These are phyloP conservation scores for Leptodirus hochenwartii DNA, from an alignment of 2,888 invertebrate genomes.

Conservation along the genomic window DNA sequence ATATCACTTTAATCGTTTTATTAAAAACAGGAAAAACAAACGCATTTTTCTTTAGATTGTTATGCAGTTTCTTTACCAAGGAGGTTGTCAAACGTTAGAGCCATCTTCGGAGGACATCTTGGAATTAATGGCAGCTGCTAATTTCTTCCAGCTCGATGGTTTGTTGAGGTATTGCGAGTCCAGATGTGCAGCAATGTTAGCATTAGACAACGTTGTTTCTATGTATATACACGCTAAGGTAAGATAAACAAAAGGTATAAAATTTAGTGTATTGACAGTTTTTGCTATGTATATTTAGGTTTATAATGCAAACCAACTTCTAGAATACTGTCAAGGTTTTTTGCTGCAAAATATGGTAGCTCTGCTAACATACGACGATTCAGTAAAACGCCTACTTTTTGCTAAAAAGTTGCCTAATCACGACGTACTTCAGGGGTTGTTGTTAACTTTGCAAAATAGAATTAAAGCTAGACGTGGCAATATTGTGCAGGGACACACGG, in stretches of 20 bases:
- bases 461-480: constrained; percentile 52
- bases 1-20: background rate
- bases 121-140: constrained; percentile 79
- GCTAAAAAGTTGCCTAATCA: constrained; percentile 81
- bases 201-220: constrained; percentile 75
- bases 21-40: too few relatives aligned
- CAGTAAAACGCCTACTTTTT: constrained; percentile 70
- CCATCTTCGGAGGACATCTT: constrained; percentile 66
- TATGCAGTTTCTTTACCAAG: constrained; percentile 85
- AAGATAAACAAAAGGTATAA: too few relatives aligned
- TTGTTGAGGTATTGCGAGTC: constrained; percentile 72
- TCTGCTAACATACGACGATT: constrained; percentile 77
- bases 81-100: constrained; percentile 62
- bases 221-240: constrained; percentile 89
- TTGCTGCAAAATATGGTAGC: constrained; percentile 87
- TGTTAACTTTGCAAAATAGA: constrained; percentile 63
- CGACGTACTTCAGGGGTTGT: constrained; percentile 67
- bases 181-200: constrained; percentile 65
- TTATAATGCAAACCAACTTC: constrained; percentile 67
- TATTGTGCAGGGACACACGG: too few relatives aligned
- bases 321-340: constrained; percentile 73
- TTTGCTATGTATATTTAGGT: too few relatives aligned
- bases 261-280: too few relatives aligned
- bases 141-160: constrained; percentile 78
- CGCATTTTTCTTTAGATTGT: constrained; percentile 53